Percentiles rank a stretch among this genome's conserved stretches.
These are phyloP conservation scores for Hylaeus volcanicus DNA, from an alignment of 1,140 invertebrate species.

Conservation along the genomic window DNA sequence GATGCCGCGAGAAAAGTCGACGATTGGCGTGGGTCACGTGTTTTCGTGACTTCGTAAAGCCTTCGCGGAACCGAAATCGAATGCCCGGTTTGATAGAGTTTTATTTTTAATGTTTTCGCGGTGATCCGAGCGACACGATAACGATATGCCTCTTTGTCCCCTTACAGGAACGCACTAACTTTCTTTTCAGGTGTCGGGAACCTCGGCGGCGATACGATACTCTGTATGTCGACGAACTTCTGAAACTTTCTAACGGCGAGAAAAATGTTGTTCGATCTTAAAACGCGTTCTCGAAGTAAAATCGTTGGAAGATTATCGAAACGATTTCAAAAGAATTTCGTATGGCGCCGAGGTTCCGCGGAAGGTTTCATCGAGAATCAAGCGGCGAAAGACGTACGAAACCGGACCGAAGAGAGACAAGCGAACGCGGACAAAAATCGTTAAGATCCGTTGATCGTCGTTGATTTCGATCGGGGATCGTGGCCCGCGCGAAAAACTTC, in stretches of 20 bases:
- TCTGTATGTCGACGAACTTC: background rate
- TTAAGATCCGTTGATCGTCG: background rate
- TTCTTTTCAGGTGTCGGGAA: slow-evolving; percentile 34
- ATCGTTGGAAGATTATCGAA: no score
- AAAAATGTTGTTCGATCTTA: no score
- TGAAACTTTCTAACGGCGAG: background rate
- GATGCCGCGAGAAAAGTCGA: background rate
- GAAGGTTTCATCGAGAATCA: slow-evolving; percentile 6
- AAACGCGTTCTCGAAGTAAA: no score
- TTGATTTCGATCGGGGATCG: background rate
- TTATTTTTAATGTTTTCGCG: background rate
- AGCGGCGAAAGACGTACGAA: slow-evolving; percentile 1
- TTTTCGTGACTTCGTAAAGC: background rate
- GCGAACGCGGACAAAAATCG: background rate
- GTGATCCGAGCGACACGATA: slow-evolving; percentile 16
- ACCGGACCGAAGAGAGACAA: background rate
- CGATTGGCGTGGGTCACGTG: background rate
- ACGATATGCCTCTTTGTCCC: slow-evolving; percentile 39
- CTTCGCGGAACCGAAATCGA: background rate
- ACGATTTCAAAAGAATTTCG: no score
- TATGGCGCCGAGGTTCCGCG: slow-evolving; percentile 11
- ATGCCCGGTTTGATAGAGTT: background rate
- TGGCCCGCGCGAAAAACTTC: background rate
- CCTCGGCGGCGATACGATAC: slow-evolving; percentile 9
- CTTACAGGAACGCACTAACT: slow-evolving; percentile 31